Conservation (phyloP, 2,797 vertebrate species). For the Benthosema pterotum region DNA sequence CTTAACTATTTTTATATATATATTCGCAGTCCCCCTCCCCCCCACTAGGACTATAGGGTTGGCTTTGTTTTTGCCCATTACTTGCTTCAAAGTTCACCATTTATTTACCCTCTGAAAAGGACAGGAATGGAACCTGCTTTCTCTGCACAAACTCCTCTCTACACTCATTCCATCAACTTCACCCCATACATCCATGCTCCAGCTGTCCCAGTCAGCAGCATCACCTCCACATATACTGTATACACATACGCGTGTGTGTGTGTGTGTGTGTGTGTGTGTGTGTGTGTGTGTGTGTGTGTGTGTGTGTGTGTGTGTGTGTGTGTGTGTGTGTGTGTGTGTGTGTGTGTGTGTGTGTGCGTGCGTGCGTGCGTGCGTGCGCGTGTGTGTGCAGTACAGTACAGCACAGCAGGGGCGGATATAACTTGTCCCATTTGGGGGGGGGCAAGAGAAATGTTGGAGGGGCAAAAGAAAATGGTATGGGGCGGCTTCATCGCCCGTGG, state of each 20-base stretch:
- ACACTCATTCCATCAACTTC: slow-evolving; percentile 11
- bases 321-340: too few relatives aligned
- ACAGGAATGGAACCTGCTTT: slow-evolving; percentile 28
- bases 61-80: too few relatives aligned
- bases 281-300: too few relatives aligned
- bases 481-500: too few relatives aligned
- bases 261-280: slow-evolving; percentile 41
- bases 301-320: too few relatives aligned
- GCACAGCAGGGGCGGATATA: too few relatives aligned
- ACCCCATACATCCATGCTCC: slow-evolving; percentile 34
- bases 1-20: slow-evolving; percentile 14
- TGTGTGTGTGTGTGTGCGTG: too few relatives aligned
- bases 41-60: too few relatives aligned
- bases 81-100: too few relatives aligned
- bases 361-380: slow-evolving; percentile 30
- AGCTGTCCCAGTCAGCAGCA: slow-evolving; percentile 67
- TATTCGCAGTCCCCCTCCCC: neutral
- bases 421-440: too few relatives aligned
- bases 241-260: slow-evolving; percentile 37
- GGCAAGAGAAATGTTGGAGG: too few relatives aligned
- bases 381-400: slow-evolving; percentile 70
- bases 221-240: slow-evolving; percentile 42
- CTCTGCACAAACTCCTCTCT: slow-evolving; percentile 7
- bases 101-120: slow-evolving; percentile 2
- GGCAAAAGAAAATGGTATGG: too few relatives aligned